A percentile compares a stretch with the other conserved stretches of the same genome.
Conservation (phyloP, 2,113 vertebrate species). For the Pachycephala philippinensis region DNA sequence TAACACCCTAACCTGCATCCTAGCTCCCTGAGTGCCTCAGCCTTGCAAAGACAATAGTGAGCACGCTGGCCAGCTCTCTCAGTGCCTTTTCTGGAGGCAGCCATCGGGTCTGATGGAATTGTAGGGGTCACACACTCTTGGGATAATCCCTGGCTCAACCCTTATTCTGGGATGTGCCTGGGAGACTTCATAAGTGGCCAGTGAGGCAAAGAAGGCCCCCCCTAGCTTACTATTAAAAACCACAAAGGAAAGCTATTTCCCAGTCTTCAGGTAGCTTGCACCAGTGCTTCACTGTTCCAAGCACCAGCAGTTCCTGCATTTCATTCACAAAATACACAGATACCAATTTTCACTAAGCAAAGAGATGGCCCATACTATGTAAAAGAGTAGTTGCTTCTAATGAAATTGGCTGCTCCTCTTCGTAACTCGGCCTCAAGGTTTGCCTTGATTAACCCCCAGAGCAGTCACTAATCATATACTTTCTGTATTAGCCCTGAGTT, state of each 20-base stretch:
- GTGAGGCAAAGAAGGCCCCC: not conserved
- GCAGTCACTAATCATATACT: not conserved
- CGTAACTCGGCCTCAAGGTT: not conserved
- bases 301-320: not conserved
- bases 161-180: not conserved
- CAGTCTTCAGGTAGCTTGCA: not conserved
- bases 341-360: not conserved
- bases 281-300: not conserved
- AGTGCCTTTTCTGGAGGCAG: not conserved
- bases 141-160: not conserved
- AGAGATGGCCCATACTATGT: not conserved
- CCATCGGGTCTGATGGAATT: not conserved
- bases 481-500: not conserved
- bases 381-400: not conserved
- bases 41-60: not conserved
- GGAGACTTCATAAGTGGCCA: not conserved
- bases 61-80: not conserved
- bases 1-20: not conserved
- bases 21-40: not conserved
- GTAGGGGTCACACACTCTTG: accelerated
- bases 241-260: not conserved
- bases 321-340: not conserved
- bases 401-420: not conserved
- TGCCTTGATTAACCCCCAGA: not conserved
- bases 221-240: not conserved